These are phyloP conservation scores for Thripadectes ignobilis DNA, from an alignment of 2,797 vertebrate genomes.

Conservation along the genomic window DNA sequence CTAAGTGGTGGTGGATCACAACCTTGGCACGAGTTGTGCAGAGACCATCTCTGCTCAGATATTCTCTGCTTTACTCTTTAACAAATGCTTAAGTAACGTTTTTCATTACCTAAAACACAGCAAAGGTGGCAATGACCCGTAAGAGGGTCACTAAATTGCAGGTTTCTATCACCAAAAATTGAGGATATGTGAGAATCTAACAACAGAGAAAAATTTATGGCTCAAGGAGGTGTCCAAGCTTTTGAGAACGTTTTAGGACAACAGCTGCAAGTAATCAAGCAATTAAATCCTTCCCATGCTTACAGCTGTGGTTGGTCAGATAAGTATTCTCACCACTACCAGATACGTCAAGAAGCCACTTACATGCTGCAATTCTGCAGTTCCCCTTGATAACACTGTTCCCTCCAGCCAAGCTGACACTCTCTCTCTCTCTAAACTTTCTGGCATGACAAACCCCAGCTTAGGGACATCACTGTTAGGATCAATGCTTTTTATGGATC, in stretches of 20 bases:
- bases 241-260: background rate
- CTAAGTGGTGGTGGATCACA: background rate
- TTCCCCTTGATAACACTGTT: background rate
- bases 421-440: background rate
- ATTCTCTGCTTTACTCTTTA: background rate
- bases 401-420: background rate
- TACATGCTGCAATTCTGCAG: rapidly evolving
- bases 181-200: background rate
- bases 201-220: background rate
- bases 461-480: rapidly evolving
- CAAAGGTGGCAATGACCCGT: background rate
- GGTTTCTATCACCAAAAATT: background rate
- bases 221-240: background rate
- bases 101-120: background rate
- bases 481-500: background rate
- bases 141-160: background rate
- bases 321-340: background rate
- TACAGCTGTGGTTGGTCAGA: background rate
- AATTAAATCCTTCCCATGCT: background rate
- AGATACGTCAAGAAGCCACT: background rate
- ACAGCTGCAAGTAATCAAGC: background rate
- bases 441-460: background rate
- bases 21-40: rapidly evolving
- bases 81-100: background rate
- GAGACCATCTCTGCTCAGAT: background rate